phyloP scores from a whole-genome alignment of 2,113 vertebrate genomes.

The Ophthalmolycus amberensis region DNA sequence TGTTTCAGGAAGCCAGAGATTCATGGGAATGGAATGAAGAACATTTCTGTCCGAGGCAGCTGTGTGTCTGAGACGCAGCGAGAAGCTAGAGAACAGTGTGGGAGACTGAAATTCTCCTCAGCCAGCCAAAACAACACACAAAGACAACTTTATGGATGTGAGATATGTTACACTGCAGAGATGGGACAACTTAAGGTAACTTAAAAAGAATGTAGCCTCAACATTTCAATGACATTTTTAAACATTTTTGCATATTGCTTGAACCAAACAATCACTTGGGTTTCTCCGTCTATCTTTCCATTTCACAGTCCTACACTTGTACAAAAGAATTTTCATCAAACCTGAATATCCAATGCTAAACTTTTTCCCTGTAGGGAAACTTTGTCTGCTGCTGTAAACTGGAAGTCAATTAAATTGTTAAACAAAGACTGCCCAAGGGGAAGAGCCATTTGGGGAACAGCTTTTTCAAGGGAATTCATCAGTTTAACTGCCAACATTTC shows the following conservation, averaged over 20 bases:
- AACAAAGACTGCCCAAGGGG: constrained; percentile 10
- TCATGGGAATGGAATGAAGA: constrained; percentile 55
- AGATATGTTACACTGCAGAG: background rate
- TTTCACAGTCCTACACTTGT: background rate
- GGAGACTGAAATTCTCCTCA: constrained; percentile 26
- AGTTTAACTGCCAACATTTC: constrained; percentile 12
- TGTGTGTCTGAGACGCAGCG: constrained; percentile 14
- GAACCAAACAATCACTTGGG: background rate
- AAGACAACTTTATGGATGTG: background rate
- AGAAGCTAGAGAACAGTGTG: constrained; percentile 27
- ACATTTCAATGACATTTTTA: background rate
- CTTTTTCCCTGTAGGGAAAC: background rate
- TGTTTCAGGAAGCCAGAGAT: constrained; percentile 26
- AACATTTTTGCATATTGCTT: background rate
- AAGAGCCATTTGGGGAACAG: background rate
- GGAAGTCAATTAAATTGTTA: constrained; percentile 27
- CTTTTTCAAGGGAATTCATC: constrained; percentile 24
- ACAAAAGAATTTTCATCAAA: background rate
- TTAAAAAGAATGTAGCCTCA: background rate
- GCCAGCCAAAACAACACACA: constrained; percentile 36
- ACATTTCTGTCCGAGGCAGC: constrained; percentile 46
- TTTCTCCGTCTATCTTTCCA: background rate
- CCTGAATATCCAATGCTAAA: background rate
- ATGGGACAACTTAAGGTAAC: background rate
- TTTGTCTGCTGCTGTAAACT: background rate